Evolutionary conservation across 2,888 invertebrate genomes (phyloP).

Genomic region (Yponomeuta malinellus): DNA sequence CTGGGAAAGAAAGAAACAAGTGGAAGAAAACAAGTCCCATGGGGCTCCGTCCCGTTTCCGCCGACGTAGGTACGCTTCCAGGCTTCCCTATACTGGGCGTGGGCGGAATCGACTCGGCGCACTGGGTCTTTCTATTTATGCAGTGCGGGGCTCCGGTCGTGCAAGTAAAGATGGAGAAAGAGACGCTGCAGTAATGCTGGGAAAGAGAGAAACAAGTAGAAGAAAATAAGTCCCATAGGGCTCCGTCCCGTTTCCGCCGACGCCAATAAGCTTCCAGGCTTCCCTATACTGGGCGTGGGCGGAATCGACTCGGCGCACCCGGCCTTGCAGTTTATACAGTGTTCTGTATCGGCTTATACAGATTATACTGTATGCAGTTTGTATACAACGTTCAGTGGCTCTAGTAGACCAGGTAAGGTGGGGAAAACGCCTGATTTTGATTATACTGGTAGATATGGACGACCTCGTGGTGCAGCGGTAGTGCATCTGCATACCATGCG

Average conservation of each 20-base stretch:
- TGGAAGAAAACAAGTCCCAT: constrained; percentile 79
- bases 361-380: no score
- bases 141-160: constrained; percentile 94
- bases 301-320: constrained; percentile 87
- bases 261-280: constrained; percentile 87
- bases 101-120: constrained; percentile 98
- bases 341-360: no score
- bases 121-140: constrained; percentile 94
- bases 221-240: constrained; percentile 84
- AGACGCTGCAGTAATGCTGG: neutral
- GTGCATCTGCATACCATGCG: no score
- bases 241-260: constrained; percentile 93
- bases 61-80: constrained; percentile 88
- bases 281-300: constrained; percentile 96
- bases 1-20: no score
- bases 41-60: constrained; percentile 92
- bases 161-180: constrained; percentile 76
- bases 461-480: no score
- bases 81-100: constrained; percentile 96
- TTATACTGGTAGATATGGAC: no score
- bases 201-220: neutral
- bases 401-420: no score
- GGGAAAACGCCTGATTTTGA: no score
- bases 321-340: no score
- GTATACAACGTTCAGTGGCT: no score